Evolutionary conservation across 2,888 invertebrate genomes (phyloP).

Genomic region (Leptura quadrifasciata): DNA sequence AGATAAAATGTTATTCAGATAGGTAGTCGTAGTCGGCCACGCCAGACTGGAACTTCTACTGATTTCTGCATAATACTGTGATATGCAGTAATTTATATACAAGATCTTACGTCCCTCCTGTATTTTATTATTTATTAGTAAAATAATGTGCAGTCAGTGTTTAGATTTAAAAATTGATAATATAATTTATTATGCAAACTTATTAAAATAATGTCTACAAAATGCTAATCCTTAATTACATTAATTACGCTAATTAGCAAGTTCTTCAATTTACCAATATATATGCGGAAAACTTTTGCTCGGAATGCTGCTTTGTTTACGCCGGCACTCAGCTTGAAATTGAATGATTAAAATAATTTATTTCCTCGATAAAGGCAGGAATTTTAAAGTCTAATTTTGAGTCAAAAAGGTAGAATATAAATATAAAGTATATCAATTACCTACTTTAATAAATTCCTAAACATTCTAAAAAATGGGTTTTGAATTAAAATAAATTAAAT

Average conservation of each 20-base stretch:
- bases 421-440: neutral
- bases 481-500: neutral
- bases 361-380: conserved; percentile 13
- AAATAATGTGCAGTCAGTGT: too few relatives aligned
- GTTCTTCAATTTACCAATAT: neutral
- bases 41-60: too few relatives aligned
- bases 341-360: conserved; percentile 30
- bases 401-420: neutral
- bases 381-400: conserved; percentile 13
- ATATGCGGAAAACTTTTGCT: neutral
- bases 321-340: conserved; percentile 1
- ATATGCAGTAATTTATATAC: too few relatives aligned
- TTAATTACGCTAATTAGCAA: neutral
- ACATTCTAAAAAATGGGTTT: neutral
- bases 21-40: too few relatives aligned
- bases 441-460: neutral
- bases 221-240: neutral
- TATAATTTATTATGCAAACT: neutral
- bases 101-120: too few relatives aligned
- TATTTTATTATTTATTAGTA: too few relatives aligned
- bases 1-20: too few relatives aligned
- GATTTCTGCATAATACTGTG: too few relatives aligned
- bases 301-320: neutral
- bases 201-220: neutral
- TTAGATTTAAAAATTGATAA: neutral